Evolutionary conservation across 1,140 invertebrate genomes (phyloP).

Genomic region (Homarus americanus): DNA sequence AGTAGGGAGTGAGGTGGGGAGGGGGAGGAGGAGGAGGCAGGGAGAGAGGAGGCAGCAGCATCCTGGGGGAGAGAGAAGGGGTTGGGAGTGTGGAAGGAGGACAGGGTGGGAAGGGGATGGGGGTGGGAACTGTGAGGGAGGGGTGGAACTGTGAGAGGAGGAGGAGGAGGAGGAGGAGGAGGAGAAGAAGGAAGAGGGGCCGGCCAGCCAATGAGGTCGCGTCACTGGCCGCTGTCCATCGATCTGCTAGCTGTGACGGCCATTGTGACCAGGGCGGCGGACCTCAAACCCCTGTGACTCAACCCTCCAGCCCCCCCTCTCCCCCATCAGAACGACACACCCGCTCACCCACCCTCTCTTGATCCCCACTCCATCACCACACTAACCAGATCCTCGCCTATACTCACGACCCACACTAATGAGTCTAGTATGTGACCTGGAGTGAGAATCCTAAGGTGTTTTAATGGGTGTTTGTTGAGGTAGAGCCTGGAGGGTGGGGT

Average conservation of each 20-base stretch:
- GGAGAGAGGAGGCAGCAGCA: neutral
- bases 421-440: neutral
- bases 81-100: neutral
- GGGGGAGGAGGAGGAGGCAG: neutral
- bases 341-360: neutral
- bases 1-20: neutral
- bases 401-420: neutral
- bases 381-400: too few relatives aligned
- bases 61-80: neutral
- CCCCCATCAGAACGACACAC: neutral
- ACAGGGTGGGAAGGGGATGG: neutral
- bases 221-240: slow-evolving; percentile 63
- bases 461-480: too few relatives aligned
- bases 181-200: slow-evolving; percentile 17
- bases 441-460: neutral
- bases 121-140: too few relatives aligned
- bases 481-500: too few relatives aligned
- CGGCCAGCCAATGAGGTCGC: slow-evolving; percentile 60
- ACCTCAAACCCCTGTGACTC: neutral
- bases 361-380: too few relatives aligned
- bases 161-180: slow-evolving; percentile 5
- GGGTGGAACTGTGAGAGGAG: neutral
- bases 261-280: slow-evolving; percentile 39
- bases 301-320: neutral
- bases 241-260: slow-evolving; percentile 51